Evolutionary conservation across 2,113 vertebrate species (phyloP).

Genomic region (Sterna hirundo): DNA sequence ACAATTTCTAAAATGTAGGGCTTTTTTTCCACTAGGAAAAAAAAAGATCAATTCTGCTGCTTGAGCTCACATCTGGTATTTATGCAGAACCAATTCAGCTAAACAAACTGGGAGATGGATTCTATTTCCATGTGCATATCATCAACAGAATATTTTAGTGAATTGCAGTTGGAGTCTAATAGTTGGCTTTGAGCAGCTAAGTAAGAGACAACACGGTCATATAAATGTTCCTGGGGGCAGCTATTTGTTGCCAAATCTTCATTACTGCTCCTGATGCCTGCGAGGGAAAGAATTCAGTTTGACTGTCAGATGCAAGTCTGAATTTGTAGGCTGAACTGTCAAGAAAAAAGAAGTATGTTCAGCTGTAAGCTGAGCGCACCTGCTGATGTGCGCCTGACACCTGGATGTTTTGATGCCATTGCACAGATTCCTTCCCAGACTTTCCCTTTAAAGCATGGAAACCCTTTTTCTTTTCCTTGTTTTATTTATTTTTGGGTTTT

Average conservation of each 20-base stretch:
- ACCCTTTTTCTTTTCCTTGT: not conserved
- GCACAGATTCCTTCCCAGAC: not conserved
- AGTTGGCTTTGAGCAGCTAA: not conserved
- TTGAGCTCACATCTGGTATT: slow-evolving; percentile 4
- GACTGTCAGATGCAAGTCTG: not conserved
- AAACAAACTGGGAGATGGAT: not conserved
- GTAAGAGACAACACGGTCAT: not conserved
- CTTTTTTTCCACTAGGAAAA: not conserved
- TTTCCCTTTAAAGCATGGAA: not conserved
- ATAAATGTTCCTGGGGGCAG: not conserved
- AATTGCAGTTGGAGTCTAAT: not conserved
- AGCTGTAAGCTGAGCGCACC: not conserved
- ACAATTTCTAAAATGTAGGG: not conserved
- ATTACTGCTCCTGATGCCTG: not conserved
- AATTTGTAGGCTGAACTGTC: slow-evolving; percentile 2
- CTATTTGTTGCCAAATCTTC: not conserved
- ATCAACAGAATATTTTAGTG: not conserved
- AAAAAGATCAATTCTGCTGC: not conserved
- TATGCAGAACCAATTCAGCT: not conserved
- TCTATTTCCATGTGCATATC: not conserved
- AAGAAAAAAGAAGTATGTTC: not conserved
- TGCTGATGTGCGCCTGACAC: not conserved
- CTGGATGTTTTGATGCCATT: not conserved
- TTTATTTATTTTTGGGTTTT: not conserved
- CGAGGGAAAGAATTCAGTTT: not conserved